Conservation (phyloP, 2,797 vertebrate genomes). For the Coilia nasus region DNA sequence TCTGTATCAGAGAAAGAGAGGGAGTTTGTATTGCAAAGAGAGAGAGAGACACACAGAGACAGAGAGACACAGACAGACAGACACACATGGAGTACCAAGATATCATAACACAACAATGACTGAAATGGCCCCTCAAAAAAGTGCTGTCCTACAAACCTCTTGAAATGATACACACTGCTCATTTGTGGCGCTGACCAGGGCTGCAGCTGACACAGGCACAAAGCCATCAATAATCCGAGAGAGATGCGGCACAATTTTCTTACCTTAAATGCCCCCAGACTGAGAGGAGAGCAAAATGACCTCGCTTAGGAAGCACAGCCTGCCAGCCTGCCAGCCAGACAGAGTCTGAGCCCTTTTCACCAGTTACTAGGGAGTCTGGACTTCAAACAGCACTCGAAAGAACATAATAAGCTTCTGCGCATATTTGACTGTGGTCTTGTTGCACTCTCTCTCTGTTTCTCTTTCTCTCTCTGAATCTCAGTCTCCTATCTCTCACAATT, state of each 20-base stretch:
- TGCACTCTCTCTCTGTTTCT: not conserved
- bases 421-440: not conserved
- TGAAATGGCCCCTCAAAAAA: not conserved
- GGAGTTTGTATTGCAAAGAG: no score
- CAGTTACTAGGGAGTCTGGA: not conserved
- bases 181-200: not conserved
- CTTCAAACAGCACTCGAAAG: conserved; percentile 16
- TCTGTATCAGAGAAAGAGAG: not conserved
- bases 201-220: not conserved
- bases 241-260: conserved; percentile 27
- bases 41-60: no score
- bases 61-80: no score
- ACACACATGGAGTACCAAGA: not conserved
- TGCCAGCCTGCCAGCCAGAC: conserved; percentile 29
- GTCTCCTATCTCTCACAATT: no score
- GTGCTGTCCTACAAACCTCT: not conserved
- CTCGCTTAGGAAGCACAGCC: conserved; percentile 29
- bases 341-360: conserved; percentile 31
- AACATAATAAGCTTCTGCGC: conserved; percentile 18
- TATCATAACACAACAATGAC: not conserved
- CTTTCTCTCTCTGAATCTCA: no score
- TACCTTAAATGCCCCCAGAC: conserved; percentile 47
- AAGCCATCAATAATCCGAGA: not conserved
- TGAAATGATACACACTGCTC: conserved; percentile 13
- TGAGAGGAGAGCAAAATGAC: conserved; percentile 41